Evolutionary conservation across 2,888 invertebrate genomes (phyloP).

Genomic region (Caenorhabditis virilis): DNA sequence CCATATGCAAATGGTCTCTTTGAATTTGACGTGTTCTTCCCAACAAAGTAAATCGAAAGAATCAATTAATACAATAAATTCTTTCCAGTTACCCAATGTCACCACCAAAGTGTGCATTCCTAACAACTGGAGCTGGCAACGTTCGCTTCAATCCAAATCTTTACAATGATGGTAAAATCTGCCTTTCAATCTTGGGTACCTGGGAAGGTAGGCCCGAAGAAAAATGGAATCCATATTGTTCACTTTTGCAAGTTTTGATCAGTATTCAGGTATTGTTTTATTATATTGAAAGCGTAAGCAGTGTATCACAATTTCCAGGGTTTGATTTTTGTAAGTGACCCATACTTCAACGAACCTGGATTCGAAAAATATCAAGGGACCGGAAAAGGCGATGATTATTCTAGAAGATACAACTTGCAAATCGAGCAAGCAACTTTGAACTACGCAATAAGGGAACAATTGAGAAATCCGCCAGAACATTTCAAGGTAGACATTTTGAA

Average conservation of each 20-base stretch:
- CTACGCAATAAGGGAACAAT: conserved; percentile 67
- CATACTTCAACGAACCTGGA: conserved; percentile 76
- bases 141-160: conserved; percentile 76
- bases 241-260: conserved; percentile 67
- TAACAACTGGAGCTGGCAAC: conserved; percentile 74
- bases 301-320: conserved; percentile 71
- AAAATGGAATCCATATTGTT: conserved; percentile 68
- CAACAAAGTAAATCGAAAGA: conserved; percentile 40
- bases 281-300: neutral
- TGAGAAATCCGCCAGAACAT: conserved; percentile 55
- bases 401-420: conserved; percentile 65
- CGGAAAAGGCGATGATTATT: conserved; percentile 63
- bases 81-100: conserved; percentile 73
- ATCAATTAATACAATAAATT: conserved; percentile 3
- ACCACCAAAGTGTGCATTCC: conserved; percentile 74
- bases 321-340: conserved; percentile 74
- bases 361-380: conserved; percentile 71
- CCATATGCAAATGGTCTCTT: conserved; percentile 75
- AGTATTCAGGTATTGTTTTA: conserved; percentile 62
- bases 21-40: conserved; percentile 69
- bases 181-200: conserved; percentile 66
- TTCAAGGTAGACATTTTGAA: conserved; percentile 50
- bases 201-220: conserved; percentile 69
- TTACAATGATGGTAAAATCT: conserved; percentile 74
- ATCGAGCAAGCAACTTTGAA: conserved; percentile 67